Evolutionary conservation across 2,113 vertebrate genomes (phyloP).

Genomic region (Oceanodroma tethys): DNA sequence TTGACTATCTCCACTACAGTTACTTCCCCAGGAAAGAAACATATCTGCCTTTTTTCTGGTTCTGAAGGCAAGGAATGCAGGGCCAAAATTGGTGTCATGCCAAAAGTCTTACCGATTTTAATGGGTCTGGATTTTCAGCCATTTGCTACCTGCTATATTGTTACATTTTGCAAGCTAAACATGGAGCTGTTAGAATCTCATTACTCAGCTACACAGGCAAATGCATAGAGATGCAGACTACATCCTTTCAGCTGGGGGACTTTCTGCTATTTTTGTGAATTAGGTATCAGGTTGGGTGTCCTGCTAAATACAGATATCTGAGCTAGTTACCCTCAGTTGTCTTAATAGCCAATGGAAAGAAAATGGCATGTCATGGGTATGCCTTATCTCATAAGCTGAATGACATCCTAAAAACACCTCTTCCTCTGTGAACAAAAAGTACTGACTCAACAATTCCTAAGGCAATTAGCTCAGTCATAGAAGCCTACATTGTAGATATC

Average conservation of each 20-base stretch:
- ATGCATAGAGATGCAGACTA: neutral
- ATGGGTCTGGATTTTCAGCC: neutral
- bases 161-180: neutral
- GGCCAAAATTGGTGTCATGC: neutral
- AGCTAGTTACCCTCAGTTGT: neutral
- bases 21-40: neutral
- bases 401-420: neutral
- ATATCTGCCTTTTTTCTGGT: neutral
- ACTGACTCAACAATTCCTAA: neutral
- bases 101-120: neutral
- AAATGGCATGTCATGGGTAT: neutral
- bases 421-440: neutral
- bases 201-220: neutral
- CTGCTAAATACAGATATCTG: neutral
- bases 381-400: neutral
- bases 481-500: neutral
- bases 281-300: neutral
- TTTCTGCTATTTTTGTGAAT: neutral
- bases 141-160: neutral
- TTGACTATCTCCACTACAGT: neutral
- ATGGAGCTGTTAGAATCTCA: neutral
- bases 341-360: neutral
- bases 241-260: neutral
- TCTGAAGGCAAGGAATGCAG: neutral
- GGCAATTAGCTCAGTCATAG: neutral